Conservation (phyloP, 2,113 vertebrate species). For the Salvelinus fontinalis region DNA sequence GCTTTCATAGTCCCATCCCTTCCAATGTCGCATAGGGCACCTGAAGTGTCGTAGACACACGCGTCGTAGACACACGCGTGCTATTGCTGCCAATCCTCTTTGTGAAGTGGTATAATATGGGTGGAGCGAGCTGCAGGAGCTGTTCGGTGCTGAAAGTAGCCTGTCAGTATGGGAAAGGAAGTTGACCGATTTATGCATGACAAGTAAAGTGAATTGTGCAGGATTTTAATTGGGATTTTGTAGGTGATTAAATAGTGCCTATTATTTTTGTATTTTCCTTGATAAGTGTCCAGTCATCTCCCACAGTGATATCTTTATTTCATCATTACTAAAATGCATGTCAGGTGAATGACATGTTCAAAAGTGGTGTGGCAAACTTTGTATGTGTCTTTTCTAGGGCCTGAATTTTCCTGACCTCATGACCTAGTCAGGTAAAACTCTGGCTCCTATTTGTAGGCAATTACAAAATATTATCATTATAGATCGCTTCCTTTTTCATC, state of each 20-base stretch:
- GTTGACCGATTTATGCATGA: conserved; percentile 9
- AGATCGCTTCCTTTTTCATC: too few species aligned
- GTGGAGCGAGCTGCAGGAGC: conserved; percentile 66
- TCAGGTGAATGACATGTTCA: too few species aligned
- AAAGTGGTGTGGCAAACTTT: too few species aligned
- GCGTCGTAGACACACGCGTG: conserved; percentile 39
- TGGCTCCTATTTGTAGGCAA: too few species aligned
- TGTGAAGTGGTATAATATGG: conserved; percentile 37
- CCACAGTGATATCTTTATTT: too few species aligned
- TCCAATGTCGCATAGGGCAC: conserved; percentile 59
- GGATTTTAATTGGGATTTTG: neutral
- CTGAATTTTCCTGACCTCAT: too few species aligned
- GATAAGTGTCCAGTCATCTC: too few species aligned
- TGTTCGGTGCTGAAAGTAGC: conserved; percentile 78
- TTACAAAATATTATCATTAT: too few species aligned
- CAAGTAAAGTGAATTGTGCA: neutral
- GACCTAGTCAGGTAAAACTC: too few species aligned
- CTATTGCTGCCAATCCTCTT: conserved; percentile 73
- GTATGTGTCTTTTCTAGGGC: too few species aligned
- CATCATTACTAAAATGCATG: too few species aligned
- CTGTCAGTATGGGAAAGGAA: conserved; percentile 31
- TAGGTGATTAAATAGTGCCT: neutral
- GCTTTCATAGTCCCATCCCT: conserved; percentile 47
- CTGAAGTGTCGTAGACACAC: conserved; percentile 10
- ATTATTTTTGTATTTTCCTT: neutral